These are phyloP conservation scores for Campylorhamphus procurvoides DNA, from an alignment of 2,113 vertebrate species.

Conservation along the genomic window DNA sequence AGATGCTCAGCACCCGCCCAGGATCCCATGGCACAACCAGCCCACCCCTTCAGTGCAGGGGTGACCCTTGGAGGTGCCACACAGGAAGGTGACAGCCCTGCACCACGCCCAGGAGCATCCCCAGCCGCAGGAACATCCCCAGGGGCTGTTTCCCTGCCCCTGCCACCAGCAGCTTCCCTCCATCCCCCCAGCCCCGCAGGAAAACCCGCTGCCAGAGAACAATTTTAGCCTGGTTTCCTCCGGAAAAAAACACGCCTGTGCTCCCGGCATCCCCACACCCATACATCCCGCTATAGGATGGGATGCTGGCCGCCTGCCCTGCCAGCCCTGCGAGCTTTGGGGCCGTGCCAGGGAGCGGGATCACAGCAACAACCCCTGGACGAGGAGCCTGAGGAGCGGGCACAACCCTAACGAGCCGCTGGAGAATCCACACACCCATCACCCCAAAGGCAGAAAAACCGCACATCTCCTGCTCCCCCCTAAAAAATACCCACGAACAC, in stretches of 20 bases:
- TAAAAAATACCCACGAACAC: fast-evolving
- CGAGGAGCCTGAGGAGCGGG: neutral
- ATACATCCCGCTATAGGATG: constrained; percentile 19
- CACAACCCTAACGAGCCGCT: neutral
- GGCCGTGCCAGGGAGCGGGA: neutral
- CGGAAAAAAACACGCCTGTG: constrained; percentile 41
- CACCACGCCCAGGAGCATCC: neutral
- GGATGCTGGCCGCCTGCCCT: neutral
- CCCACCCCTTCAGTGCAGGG: neutral
- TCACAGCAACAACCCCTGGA: fast-evolving
- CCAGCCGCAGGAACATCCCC: no score
- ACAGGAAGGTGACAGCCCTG: neutral
- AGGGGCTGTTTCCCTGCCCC: neutral
- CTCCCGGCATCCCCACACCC: neutral
- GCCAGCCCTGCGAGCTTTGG: neutral
- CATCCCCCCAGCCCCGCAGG: neutral
- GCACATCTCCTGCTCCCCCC: fast-evolving
- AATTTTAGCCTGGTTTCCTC: constrained; percentile 30
- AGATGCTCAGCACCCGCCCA: neutral
- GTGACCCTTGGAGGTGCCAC: neutral
- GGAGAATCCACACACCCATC: neutral
- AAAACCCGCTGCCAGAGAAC: neutral
- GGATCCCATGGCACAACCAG: neutral
- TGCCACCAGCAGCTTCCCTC: neutral
- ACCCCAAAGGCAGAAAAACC: fast-evolving